phyloP scores from a whole-genome alignment of 2,888 invertebrate species.

The Apotomis betuletana region DNA sequence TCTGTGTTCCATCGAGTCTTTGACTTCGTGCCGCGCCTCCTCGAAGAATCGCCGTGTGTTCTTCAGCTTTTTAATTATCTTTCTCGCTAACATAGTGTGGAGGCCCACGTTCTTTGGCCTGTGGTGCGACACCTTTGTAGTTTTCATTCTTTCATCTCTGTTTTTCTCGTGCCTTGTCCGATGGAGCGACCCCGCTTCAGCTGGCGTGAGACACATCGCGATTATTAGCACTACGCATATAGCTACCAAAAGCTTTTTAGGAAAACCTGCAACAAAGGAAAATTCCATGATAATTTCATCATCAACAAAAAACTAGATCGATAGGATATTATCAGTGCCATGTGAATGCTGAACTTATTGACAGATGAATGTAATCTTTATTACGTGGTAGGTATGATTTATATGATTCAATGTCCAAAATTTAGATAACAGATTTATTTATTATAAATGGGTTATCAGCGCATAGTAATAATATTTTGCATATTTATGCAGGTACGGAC shows the following conservation, averaged over 20 bases:
- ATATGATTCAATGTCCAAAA: not conserved
- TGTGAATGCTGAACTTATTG: slow-evolving; percentile 5
- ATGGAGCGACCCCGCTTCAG: slow-evolving; percentile 66
- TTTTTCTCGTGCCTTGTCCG: slow-evolving; percentile 65
- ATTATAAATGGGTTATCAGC: slow-evolving; percentile 25
- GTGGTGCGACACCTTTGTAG: slow-evolving; percentile 58
- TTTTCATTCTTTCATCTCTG: slow-evolving; percentile 53
- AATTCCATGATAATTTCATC: slow-evolving; percentile 25
- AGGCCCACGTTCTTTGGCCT: slow-evolving; percentile 61
- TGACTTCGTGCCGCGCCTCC: slow-evolving; percentile 62
- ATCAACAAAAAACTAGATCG: slow-evolving; percentile 21
- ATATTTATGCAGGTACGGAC: not conserved
- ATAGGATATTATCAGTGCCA: slow-evolving; percentile 4
- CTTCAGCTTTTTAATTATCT: slow-evolving; percentile 69
- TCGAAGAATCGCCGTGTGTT: slow-evolving; percentile 69
- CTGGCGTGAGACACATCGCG: slow-evolving; percentile 73
- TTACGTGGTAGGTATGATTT: slow-evolving; percentile 12
- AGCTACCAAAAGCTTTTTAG: slow-evolving; percentile 82
- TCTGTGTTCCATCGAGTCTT: slow-evolving; percentile 67
- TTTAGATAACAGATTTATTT: not conserved
- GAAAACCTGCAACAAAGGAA: slow-evolving; percentile 77
- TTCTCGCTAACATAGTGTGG: slow-evolving; percentile 66
- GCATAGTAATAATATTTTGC: slow-evolving; percentile 8
- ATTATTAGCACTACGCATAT: slow-evolving; percentile 72
- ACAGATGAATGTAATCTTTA: slow-evolving; percentile 16